These are phyloP conservation scores for Egretta garzetta DNA, from an alignment of 2,113 vertebrate species.

Conservation along the genomic window DNA sequence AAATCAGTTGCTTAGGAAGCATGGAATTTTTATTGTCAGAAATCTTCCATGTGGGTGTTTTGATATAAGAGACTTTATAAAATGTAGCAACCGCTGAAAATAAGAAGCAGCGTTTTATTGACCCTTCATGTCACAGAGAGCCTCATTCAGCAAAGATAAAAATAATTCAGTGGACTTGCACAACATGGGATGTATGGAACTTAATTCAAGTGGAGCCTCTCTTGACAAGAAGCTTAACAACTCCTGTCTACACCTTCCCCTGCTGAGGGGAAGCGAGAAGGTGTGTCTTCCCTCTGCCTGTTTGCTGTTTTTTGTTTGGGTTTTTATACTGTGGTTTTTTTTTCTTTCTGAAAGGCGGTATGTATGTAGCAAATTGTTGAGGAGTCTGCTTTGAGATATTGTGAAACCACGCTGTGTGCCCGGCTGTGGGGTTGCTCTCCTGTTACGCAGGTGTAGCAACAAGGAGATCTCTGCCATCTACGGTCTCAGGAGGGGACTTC, in stretches of 20 bases:
- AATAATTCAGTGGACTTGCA: constrained; percentile 4
- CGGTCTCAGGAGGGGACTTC: accelerated
- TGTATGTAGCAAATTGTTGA: background rate
- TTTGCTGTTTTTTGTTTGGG: background rate
- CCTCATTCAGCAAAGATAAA: background rate
- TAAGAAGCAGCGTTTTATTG: constrained; percentile 12
- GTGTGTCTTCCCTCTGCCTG: background rate
- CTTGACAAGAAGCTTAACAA: background rate
- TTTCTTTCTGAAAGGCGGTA: background rate
- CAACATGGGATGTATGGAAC: background rate
- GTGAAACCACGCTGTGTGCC: accelerated
- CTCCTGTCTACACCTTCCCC: background rate
- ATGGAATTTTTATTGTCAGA: constrained; percentile 30
- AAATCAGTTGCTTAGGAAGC: constrained; percentile 46
- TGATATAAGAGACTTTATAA: background rate
- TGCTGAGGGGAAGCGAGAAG: background rate
- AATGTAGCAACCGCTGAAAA: background rate
- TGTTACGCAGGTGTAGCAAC: background rate
- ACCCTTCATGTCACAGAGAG: background rate
- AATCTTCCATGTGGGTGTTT: background rate
- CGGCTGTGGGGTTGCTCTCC: background rate
- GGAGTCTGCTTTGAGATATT: background rate
- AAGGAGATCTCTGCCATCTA: background rate
- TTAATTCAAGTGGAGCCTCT: background rate
- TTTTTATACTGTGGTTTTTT: background rate